These are phyloP conservation scores for Samia ricini DNA, from an alignment of 1,140 invertebrate genomes.

Conservation along the genomic window DNA sequence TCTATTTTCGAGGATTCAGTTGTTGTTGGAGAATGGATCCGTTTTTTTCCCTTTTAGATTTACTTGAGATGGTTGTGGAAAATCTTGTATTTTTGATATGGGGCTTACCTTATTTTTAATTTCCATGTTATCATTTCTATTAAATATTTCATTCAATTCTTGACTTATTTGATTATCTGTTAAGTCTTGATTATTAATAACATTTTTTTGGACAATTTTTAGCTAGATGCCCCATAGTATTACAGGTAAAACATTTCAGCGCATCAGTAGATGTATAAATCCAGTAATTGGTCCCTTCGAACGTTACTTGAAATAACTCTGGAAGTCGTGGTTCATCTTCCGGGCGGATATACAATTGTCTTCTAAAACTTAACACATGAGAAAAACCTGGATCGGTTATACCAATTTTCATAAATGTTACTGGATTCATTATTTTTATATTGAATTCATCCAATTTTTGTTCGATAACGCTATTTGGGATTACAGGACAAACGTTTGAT, in stretches of 20 bases:
- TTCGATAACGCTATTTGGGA: not conserved
- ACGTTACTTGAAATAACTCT: conserved; percentile 13
- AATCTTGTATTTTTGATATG: too few species aligned
- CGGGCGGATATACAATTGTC: conserved; percentile 12
- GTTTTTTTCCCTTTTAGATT: too few species aligned
- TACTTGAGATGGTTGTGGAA: too few species aligned
- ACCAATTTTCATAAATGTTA: conserved; percentile 24
- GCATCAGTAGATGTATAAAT: conserved; percentile 17
- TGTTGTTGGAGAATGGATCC: too few species aligned
- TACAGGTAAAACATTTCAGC: conserved; percentile 21
- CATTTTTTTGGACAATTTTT: conserved; percentile 22
- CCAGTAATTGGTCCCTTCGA: conserved; percentile 20
- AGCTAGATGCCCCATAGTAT: conserved; percentile 20
- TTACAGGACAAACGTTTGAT: conserved; percentile 18
- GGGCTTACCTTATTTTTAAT: too few species aligned
- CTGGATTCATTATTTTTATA: conserved; percentile 4
- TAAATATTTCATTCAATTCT: too few species aligned
- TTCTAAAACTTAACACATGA: conserved; percentile 18
- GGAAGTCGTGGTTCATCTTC: conserved; percentile 18
- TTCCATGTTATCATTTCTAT: too few species aligned
- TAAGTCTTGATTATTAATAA: not conserved
- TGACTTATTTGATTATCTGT: too few species aligned
- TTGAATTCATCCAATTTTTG: conserved; percentile 6
- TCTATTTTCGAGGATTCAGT: too few species aligned
- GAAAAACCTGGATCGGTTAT: conserved; percentile 21